Base-by-base conservation (phyloP, 2,797 vertebrate species). In the Anabas testudineus region DNA sequence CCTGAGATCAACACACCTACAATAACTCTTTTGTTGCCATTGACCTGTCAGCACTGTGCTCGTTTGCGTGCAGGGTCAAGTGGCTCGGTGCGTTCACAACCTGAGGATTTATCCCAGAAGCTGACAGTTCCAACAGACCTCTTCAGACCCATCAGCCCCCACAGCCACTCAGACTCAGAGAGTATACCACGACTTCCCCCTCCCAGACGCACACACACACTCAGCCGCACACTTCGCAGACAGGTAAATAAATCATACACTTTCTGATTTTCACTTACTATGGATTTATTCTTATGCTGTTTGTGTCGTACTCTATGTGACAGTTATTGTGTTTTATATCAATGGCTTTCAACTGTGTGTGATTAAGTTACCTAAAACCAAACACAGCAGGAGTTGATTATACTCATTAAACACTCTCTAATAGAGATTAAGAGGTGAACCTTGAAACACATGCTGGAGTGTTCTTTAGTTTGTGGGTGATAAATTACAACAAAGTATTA, bases 141-240 rank as follows among this genome's bases (percentile, higher is more conserved):
- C 39, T 95, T 97, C 82, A 92, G 93, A 49, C 93, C 93, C 14
- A 82, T 95, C 61, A 95, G 95, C 90, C 95, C 94, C 82, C 94
- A 89, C 3, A 88, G 92, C 56, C 79, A 66, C 65, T 89, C 93
- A 1, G 89, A 94, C 78, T 94, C 93, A 1, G 94, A 95, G 67
- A 90, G 93, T 76, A 94, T 96, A 74, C 91, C 95, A 19, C 94
- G 83, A 75, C 90, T 95, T 19, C 94, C 93, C 8, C 95, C 93
- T 5, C 94, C 96, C 1, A 83, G 89, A 32, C 94, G 91, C 59
- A 89, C 95, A 39, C 95, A 96, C 84, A 90, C 95, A 62, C 86
- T 96, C 68, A 95, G 95, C 81, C 95, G 96, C 84, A 95, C 96
- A 18, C 95, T 99, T 57, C 95, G 94, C 83, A 95, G 98, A 90